phyloP scores from a whole-genome alignment of 2,888 invertebrate genomes.

The Chrysina gloriosa region DNA sequence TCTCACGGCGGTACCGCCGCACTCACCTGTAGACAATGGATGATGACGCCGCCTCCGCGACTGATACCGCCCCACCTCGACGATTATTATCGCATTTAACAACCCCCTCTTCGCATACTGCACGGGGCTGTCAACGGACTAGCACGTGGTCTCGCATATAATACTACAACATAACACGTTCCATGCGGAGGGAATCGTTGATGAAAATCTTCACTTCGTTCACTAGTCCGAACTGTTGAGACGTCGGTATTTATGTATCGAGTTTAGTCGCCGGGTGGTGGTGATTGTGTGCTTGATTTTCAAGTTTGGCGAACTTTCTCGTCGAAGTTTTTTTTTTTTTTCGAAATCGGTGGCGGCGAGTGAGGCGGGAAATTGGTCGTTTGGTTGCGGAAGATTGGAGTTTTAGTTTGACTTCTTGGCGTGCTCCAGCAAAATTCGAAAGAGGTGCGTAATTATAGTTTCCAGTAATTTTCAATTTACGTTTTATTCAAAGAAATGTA shows the following conservation, averaged over 20 bases:
- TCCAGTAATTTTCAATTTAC: neutral
- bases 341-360: neutral
- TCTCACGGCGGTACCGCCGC: conserved; percentile 45
- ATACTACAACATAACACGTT: conserved; percentile 6
- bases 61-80: conserved; percentile 57
- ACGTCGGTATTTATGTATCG: neutral
- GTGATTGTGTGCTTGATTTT: neutral
- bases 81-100: conserved; percentile 64
- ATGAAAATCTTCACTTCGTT: too few species aligned
- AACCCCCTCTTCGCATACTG: conserved; percentile 59
- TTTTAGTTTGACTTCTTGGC: neutral
- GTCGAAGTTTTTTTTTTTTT: neutral
- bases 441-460: neutral
- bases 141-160: conserved; percentile 57
- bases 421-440: neutral
- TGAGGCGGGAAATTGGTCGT: neutral
- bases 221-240: too few species aligned
- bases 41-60: conserved; percentile 50
- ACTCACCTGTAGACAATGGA: conserved; percentile 60
- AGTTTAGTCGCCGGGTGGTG: neutral
- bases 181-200: neutral
- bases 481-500: too few species aligned
- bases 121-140: conserved; percentile 59
- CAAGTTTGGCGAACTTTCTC: neutral
- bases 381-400: neutral